phyloP scores from a whole-genome alignment of 1,140 invertebrate genomes.

The Metopolophium dirhodum region DNA sequence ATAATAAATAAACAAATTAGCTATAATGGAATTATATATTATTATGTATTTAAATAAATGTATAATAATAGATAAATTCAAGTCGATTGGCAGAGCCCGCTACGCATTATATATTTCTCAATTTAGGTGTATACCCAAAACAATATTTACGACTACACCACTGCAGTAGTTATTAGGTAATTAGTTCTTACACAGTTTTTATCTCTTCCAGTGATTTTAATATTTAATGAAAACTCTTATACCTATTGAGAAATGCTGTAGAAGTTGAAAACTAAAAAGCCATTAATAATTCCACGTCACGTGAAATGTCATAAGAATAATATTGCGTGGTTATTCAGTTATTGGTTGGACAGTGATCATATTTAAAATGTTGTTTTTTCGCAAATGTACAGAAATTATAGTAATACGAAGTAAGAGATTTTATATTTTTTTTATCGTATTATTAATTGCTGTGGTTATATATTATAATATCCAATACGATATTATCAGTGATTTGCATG shows the following conservation, averaged over 20 bases:
- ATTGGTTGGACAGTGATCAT: background rate
- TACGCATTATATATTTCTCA: too few relatives aligned
- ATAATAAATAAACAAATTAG: too few relatives aligned
- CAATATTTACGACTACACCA: too few relatives aligned
- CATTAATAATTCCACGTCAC: background rate
- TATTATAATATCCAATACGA: background rate
- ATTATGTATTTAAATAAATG: too few relatives aligned
- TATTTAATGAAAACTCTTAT: background rate
- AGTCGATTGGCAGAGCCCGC: too few relatives aligned
- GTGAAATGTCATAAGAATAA: background rate
- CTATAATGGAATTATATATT: too few relatives aligned
- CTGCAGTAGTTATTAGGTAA: background rate
- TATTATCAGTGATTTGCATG: background rate
- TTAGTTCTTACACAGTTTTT: background rate
- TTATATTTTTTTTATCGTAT: too few relatives aligned
- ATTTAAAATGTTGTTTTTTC: background rate
- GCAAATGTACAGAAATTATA: background rate
- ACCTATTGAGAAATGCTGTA: background rate
- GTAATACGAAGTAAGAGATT: background rate
- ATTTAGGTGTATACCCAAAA: too few relatives aligned
- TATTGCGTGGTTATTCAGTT: background rate
- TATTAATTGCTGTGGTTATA: too few relatives aligned
- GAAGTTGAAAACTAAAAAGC: background rate
- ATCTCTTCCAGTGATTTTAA: background rate
- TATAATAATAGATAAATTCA: too few relatives aligned